Evolutionary conservation across 2,888 invertebrate species (phyloP).

Genomic region (Fragum fragum): DNA sequence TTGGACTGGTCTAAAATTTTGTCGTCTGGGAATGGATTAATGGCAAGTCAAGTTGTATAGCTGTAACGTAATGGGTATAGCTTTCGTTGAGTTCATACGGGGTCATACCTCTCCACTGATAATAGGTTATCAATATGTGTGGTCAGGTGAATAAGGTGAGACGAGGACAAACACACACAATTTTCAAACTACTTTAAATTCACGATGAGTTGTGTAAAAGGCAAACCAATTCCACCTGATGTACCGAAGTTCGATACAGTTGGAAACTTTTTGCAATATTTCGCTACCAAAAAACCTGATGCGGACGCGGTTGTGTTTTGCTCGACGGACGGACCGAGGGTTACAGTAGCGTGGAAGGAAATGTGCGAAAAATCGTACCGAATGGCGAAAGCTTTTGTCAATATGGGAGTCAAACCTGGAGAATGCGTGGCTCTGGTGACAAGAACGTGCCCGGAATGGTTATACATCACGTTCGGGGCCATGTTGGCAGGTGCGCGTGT

Average conservation of each 20-base stretch:
- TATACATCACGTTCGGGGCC: constrained; percentile 35
- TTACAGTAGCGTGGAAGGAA: constrained; percentile 16
- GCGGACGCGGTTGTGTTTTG: constrained; percentile 18
- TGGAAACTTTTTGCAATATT: constrained; percentile 5
- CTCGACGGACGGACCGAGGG: neutral
- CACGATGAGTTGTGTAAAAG: neutral
- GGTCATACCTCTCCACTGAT: too few species aligned
- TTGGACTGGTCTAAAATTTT: too few species aligned
- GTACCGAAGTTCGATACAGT: neutral
- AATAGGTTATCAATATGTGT: too few species aligned
- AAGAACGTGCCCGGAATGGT: constrained; percentile 49
- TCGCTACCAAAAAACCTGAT: neutral
- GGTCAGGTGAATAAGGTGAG: too few species aligned
- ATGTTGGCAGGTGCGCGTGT: constrained; percentile 36
- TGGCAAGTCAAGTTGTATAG: too few species aligned
- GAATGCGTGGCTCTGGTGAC: constrained; percentile 36
- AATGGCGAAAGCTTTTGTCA: neutral
- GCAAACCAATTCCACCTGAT: neutral
- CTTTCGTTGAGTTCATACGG: too few species aligned
- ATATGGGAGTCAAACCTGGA: constrained; percentile 27
- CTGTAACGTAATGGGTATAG: too few species aligned
- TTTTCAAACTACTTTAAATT: too few species aligned
- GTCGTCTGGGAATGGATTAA: too few species aligned
- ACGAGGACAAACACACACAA: too few species aligned
- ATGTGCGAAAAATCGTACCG: constrained; percentile 11